Evolutionary conservation across 2,113 vertebrate species (phyloP), one percentile per base, ranked within the genome.

Genomic region (Mobula hypostoma): DNA sequence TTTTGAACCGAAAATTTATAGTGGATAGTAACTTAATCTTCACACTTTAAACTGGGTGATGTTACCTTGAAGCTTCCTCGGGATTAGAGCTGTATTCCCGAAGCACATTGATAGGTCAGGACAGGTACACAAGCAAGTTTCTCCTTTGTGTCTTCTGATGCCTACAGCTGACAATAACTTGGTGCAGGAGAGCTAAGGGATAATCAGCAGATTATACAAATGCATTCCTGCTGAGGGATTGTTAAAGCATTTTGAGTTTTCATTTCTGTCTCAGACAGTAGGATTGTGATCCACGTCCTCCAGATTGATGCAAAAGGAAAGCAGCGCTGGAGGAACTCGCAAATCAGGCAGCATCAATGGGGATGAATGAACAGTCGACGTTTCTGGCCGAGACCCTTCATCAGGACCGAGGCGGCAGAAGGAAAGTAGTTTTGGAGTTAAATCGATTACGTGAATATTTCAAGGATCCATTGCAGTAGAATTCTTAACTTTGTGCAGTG

Each of bases 21-120:
- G 95, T 87, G 29, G 58, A 95, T 95, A 94, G 56, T 94, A 96
- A 91, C 95, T 96, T 96, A 96, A 96, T 96, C 96, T 95, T 95
- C 95, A 90, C 94, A 94, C 94, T 93, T 79, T 72, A 95, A 94
- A 24, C 87, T 27, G 94, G 80, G 83, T 58, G 21, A 63, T 94
- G 58, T 94, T 95, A 95, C 94, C 95, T 94, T 92, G 95, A 94
- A 79, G 85, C 74, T 63, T 0, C 87, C 94, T 95, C 79, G 95
- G 95, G 95, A 95, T 96, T 95, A 96, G 93, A 72, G 0, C 36
- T 21, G 0, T 74, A 0, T 68, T 80, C 78, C 94, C 94, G 88
- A 94, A 94, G 70, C 68, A 74, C 87, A 36, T 72, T 94, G 85
- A 7, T 9, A 17, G 94, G 94, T 94, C 58, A 78, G 95, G 95